Evolutionary conservation across 2,797 vertebrate species (phyloP).

Genomic region (Lagocephalus sceleratus): DNA sequence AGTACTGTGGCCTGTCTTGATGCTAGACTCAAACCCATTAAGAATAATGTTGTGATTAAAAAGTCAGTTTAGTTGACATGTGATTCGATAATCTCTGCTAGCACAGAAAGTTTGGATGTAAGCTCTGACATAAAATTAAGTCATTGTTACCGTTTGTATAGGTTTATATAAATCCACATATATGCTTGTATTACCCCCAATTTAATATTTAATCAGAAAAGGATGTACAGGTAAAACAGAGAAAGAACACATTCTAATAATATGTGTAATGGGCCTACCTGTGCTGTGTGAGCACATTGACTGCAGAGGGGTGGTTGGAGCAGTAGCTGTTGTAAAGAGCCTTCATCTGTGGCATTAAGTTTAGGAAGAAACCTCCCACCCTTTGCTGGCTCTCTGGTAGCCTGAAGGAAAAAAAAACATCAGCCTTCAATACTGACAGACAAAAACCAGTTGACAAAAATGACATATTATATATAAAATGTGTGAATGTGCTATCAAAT

Average conservation of each 20-base stretch:
- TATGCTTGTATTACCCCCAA: too few relatives aligned
- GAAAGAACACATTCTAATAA: neutral
- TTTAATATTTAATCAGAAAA: too few relatives aligned
- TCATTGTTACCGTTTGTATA: too few relatives aligned
- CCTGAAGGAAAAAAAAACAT: conserved; percentile 60
- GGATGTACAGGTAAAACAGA: neutral
- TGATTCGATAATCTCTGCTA: too few relatives aligned
- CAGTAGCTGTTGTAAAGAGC: conserved; percentile 90
- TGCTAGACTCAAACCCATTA: too few relatives aligned
- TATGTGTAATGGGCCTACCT: conserved; percentile 70
- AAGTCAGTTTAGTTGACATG: too few relatives aligned
- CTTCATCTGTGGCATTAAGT: conserved; percentile 92
- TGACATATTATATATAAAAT: neutral
- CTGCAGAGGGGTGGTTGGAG: conserved; percentile 95
- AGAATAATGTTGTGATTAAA: too few relatives aligned
- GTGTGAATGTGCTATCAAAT: neutral
- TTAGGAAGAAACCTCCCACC: conserved; percentile 93
- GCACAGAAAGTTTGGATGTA: too few relatives aligned
- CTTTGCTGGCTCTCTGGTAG: conserved; percentile 93
- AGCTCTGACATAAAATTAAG: neutral
- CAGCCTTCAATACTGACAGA: neutral
- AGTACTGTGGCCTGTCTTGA: too few relatives aligned
- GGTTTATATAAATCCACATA: too few relatives aligned
- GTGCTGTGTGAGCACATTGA: conserved; percentile 92
- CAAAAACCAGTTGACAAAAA: neutral